A percentile compares a stretch with the other conserved stretches of the same genome.
phyloP scores from a whole-genome alignment of 2,113 vertebrate genomes.

The Perca flavescens region DNA sequence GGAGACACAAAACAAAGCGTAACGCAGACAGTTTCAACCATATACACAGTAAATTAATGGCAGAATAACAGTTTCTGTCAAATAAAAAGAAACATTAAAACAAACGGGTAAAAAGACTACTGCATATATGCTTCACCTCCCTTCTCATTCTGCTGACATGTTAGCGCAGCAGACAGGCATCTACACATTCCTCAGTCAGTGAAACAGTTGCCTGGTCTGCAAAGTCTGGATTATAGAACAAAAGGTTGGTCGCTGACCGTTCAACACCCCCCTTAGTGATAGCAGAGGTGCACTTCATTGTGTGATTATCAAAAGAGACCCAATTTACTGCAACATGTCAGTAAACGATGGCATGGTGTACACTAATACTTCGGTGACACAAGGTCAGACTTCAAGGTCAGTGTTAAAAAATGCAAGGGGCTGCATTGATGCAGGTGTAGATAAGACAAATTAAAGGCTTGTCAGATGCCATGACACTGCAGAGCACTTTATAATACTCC shows the following conservation, averaged over 20 bases:
- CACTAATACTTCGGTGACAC: no score
- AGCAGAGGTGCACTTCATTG: slow-evolving; percentile 11
- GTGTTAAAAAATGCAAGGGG: background rate
- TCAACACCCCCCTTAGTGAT: background rate
- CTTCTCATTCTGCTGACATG: slow-evolving; percentile 16
- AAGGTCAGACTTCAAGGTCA: background rate
- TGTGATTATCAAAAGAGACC: background rate
- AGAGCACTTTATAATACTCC: background rate
- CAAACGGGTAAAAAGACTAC: background rate
- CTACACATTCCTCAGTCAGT: slow-evolving; percentile 52
- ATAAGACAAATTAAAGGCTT: background rate
- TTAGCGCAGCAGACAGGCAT: slow-evolving; percentile 45
- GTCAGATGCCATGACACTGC: background rate
- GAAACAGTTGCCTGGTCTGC: slow-evolving; percentile 64
- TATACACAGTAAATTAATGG: background rate
- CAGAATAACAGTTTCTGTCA: background rate
- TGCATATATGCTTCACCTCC: background rate
- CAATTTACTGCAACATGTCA: background rate
- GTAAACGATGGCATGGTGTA: background rate
- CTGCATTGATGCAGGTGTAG: background rate
- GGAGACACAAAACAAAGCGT: slow-evolving; percentile 3
- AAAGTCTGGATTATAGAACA: slow-evolving; percentile 72
- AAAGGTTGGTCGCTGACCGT: slow-evolving; percentile 30
- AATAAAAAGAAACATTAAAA: background rate
- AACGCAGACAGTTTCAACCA: slow-evolving; percentile 5